Evolutionary conservation across 2,888 invertebrate species (phyloP).

Genomic region (Flabesymbios commensalis): DNA sequence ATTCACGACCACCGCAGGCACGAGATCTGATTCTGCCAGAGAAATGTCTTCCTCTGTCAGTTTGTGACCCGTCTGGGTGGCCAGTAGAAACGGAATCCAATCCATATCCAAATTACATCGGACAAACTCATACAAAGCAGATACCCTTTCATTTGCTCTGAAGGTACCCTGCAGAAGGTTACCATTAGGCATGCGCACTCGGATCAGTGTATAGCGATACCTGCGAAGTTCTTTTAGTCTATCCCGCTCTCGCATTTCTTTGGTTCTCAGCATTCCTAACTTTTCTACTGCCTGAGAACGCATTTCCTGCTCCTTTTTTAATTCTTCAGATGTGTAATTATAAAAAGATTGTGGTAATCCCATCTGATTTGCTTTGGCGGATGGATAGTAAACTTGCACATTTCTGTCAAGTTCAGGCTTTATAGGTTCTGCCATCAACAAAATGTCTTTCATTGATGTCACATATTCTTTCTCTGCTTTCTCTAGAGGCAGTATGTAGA

Average conservation of each 20-base stretch:
- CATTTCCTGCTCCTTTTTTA: slow-evolving; percentile 72
- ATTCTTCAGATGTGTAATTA: slow-evolving; percentile 77
- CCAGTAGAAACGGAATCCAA: slow-evolving; percentile 72
- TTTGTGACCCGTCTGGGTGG: slow-evolving; percentile 72
- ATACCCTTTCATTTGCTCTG: slow-evolving; percentile 78
- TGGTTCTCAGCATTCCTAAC: slow-evolving; percentile 83
- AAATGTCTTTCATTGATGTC: slow-evolving; percentile 74
- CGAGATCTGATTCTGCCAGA: slow-evolving; percentile 77
- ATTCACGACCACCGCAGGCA: slow-evolving; percentile 80
- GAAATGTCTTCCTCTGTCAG: slow-evolving; percentile 72
- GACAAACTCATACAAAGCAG: slow-evolving; percentile 78
- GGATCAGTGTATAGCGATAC: slow-evolving; percentile 74
- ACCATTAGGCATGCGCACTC: slow-evolving; percentile 80
- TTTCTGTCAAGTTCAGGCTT: slow-evolving; percentile 81
- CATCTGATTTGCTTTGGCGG: slow-evolving; percentile 20
- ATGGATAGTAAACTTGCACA: slow-evolving; percentile 64
- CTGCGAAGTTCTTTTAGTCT: slow-evolving; percentile 78
- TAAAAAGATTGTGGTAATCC: slow-evolving; percentile 86
- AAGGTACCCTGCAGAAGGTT: slow-evolving; percentile 78
- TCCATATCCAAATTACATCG: slow-evolving; percentile 75
- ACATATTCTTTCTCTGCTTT: slow-evolving; percentile 56
- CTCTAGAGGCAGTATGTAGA: slow-evolving; percentile 40
- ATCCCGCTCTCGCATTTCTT: slow-evolving; percentile 92
- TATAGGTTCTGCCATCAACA: slow-evolving; percentile 80
- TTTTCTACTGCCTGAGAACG: slow-evolving; percentile 75